phyloP scores from a whole-genome alignment of 2,797 vertebrate species.

The Pseudocheirus occidentalis region DNA sequence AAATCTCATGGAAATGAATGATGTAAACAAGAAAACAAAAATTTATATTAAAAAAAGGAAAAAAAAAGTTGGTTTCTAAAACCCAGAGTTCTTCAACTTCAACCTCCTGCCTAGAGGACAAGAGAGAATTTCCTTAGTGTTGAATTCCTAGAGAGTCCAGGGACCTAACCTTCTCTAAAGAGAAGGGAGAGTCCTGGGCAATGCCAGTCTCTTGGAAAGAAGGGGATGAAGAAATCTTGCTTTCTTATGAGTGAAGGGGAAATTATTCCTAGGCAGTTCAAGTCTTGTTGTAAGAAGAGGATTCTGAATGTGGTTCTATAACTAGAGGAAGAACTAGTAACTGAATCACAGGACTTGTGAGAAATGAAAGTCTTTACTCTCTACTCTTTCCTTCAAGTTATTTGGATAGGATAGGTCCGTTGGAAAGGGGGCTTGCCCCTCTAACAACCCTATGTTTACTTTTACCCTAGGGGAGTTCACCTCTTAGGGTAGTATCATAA shows the following conservation, averaged over 20 bases:
- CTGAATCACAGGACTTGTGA: not conserved
- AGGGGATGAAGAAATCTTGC: not conserved
- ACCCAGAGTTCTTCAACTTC: not conserved
- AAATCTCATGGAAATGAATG: too few relatives aligned
- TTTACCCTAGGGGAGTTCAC: not conserved
- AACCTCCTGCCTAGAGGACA: not conserved
- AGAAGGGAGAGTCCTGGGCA: not conserved
- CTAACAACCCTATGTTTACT: not conserved
- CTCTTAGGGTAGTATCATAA: too few relatives aligned
- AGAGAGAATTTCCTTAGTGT: not conserved
- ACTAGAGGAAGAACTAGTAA: not conserved
- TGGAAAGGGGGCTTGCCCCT: not conserved
- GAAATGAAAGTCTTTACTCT: not conserved
- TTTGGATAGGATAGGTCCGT: not conserved
- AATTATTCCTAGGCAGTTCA: not conserved
- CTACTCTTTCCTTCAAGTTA: not conserved
- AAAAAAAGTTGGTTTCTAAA: too few relatives aligned
- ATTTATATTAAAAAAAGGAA: too few relatives aligned
- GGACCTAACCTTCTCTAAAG: not conserved
- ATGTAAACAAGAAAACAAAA: too few relatives aligned
- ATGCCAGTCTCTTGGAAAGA: not conserved
- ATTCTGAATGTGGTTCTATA: not conserved
- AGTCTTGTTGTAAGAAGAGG: not conserved
- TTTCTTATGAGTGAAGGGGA: not conserved
- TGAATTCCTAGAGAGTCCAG: not conserved